Conservation (phyloP, 2,797 vertebrate genomes). For the Hafferia zeledoni region DNA sequence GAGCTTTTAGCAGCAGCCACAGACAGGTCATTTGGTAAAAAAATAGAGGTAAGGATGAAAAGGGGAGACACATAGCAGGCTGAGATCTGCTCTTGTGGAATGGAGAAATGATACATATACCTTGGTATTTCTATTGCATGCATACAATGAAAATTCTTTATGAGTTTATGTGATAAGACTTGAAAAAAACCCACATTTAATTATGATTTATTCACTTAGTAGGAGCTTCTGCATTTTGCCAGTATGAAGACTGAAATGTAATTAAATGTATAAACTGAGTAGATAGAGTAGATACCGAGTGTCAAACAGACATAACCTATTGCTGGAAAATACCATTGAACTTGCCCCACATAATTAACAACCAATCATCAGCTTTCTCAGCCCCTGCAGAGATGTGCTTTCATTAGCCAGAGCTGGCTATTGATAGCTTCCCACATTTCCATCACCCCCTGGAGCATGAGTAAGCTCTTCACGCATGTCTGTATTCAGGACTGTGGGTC, state of each 20-base stretch:
- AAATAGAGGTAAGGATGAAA: not conserved
- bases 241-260: not conserved
- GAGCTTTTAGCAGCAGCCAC: not conserved
- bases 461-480: not conserved
- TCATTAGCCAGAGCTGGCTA: conserved; percentile 40
- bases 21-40: not conserved
- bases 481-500: not conserved
- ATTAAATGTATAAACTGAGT: not conserved
- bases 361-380: not conserved
- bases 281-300: not conserved
- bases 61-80: not conserved
- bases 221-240: not conserved
- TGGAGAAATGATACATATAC: not conserved
- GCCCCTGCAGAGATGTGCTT: conserved; percentile 32
- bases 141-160: not conserved
- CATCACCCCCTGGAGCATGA: not conserved
- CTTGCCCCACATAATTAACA: conserved; percentile 48
- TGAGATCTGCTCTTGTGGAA: not conserved
- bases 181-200: not conserved
- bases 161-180: not conserved
- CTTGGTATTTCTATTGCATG: not conserved
- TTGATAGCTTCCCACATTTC: conserved; percentile 27
- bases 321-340: conserved; percentile 29
- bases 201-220: not conserved
- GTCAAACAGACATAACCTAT: conserved; percentile 24